A percentile compares a stretch with the other conserved stretches of the same genome.
Conservation (phyloP, 92 coral and sea anemone genomes). For the Micromussa lordhowensis region DNA sequence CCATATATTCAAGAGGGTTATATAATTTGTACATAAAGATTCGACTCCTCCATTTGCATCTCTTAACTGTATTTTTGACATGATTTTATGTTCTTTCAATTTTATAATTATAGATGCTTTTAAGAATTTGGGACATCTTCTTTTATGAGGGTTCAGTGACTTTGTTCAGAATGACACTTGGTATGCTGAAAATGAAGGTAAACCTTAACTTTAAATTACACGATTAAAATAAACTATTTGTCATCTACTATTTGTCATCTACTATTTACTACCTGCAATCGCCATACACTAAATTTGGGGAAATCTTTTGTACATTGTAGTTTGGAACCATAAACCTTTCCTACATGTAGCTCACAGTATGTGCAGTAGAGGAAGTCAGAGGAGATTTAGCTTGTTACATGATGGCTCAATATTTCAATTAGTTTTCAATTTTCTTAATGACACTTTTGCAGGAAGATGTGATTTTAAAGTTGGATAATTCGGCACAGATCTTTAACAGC, state of each 20-base stretch:
- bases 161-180: conserved; percentile 90
- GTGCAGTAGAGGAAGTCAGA: not conserved
- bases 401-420: not conserved
- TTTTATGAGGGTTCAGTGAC: conserved; percentile 97
- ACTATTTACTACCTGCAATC: no score
- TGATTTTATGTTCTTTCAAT: not conserved
- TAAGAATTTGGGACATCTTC: conserved; percentile 96
- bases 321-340: not conserved
- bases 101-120: conserved; percentile 76
- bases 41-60: no score
- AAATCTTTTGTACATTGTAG: no score
- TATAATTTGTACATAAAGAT: not conserved
- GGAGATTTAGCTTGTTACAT: no score
- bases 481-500: conserved; percentile 97
- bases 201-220: not conserved
- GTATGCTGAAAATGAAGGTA: conserved; percentile 97
- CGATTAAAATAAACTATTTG: not conserved
- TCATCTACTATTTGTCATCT: no score
- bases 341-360: not conserved
- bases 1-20: no score
- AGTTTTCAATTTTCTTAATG: not conserved
- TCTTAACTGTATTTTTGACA: no score
- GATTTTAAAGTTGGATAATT: conserved; percentile 88
- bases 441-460: conserved; percentile 75
- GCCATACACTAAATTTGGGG: no score